These are phyloP conservation scores for Delphinus delphis DNA, from an alignment of 2,113 vertebrate species.

Conservation along the genomic window DNA sequence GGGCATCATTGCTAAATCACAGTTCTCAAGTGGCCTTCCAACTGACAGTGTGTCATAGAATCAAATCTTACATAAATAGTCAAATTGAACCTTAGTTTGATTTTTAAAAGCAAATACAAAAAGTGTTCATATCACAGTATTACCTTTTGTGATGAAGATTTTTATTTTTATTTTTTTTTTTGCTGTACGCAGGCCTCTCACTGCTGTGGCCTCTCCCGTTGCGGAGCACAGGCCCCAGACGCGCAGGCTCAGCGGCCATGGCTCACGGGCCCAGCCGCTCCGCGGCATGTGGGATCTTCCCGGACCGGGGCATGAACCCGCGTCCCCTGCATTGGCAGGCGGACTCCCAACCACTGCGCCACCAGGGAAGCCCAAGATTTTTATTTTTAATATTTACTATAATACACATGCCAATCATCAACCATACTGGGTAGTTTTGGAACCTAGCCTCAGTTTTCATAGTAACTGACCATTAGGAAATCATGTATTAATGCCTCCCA, in stretches of 20 bases:
- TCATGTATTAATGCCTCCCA: not conserved
- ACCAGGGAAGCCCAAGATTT: not conserved
- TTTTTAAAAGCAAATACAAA: conserved; percentile 7
- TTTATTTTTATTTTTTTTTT: not conserved
- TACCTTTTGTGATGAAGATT: not conserved
- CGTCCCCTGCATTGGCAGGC: too few relatives aligned
- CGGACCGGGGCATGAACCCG: too few relatives aligned
- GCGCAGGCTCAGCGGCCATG: accelerated
- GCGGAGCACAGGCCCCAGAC: too few relatives aligned
- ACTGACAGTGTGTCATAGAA: not conserved
- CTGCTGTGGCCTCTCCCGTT: too few relatives aligned
- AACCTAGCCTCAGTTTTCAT: not conserved
- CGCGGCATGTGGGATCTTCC: too few relatives aligned
- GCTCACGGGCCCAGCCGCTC: too few relatives aligned
- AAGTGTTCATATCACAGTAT: not conserved
- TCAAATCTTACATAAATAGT: not conserved
- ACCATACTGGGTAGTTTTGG: not conserved
- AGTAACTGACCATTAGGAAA: not conserved
- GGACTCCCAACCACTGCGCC: too few relatives aligned
- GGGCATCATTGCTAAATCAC: not conserved
- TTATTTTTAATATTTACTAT: not conserved
- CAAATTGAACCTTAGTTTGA: not conserved
- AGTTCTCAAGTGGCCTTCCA: not conserved
- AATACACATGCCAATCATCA: not conserved
- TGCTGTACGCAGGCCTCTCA: too few relatives aligned